Evolutionary conservation across 2,797 vertebrate genomes (phyloP), one percentile per base, ranked within the genome.

Genomic region (Apogon talboti): DNA sequence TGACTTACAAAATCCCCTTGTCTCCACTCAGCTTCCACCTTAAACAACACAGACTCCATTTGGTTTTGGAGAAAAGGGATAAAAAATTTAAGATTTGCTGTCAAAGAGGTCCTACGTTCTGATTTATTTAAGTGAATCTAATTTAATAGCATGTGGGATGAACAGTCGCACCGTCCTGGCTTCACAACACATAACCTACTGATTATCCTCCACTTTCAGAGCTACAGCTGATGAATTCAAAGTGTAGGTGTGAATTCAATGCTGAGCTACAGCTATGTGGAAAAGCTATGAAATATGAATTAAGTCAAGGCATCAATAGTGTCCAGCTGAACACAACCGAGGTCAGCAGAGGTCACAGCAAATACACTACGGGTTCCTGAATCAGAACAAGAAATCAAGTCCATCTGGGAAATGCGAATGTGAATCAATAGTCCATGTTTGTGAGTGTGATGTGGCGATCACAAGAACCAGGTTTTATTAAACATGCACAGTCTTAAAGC

Each of bases 241-340:
- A 44, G 4, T 35, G 45, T 0, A 0, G 56, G 3, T 49, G 43
- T 35, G 44, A 54, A 62, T 66, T 57, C 15, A 44, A 69, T 19
- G 10, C 44, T 49, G 49, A 56, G 21, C 55, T 24, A 11, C 21
- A 48, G 42, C 69, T 59, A 51, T 24, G 35, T 30, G 18, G 49
- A 53, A 50, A 71, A 57, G 45, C 21, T 46, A 84, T 80, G 40
- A 77, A 83, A 83, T 79, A 80, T 71, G 19, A 18, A 85, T 82
- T 15, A 41, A 50, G 41, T 46, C 54, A 14, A 14, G 54, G 51
- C 60, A 63, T 77, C 67, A 64, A 45, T 38, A 53, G 46, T 41
- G 63, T 48, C 60, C 14, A 15, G 44, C 62, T 61, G 46, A 33
- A 50, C 12, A 49, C 55, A 55, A 35, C 16, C 0, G 4, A 55